These are phyloP conservation scores for Lacerta viridis DNA, from an alignment of 2,797 vertebrate species.

Conservation along the genomic window DNA sequence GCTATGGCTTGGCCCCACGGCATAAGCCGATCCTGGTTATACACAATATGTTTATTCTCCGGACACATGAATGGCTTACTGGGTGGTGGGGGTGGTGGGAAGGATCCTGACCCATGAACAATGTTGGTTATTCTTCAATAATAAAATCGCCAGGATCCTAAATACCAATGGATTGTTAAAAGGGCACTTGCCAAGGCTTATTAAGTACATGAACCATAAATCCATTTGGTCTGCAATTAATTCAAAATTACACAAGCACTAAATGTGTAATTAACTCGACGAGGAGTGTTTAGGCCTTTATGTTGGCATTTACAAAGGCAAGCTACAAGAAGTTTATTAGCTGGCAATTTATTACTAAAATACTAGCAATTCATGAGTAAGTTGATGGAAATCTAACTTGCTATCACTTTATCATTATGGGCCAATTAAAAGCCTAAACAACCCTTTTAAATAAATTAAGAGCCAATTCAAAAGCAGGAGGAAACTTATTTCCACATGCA, in stretches of 20 bases:
- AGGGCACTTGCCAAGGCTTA: conserved; percentile 84
- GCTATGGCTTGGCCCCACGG: too few species aligned
- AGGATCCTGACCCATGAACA: conserved; percentile 46
- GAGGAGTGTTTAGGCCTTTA: conserved; percentile 82
- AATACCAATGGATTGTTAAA: conserved; percentile 85
- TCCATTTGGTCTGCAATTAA: conserved; percentile 88
- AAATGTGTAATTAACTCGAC: conserved; percentile 87
- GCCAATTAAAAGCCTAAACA: conserved; percentile 77
- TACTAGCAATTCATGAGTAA: conserved; percentile 79
- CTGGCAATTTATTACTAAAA: conserved; percentile 84
- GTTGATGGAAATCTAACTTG: conserved; percentile 82
- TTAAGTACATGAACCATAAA: conserved; percentile 88
- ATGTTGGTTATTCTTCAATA: conserved; percentile 73
- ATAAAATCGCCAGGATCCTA: conserved; percentile 75
- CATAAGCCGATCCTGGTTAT: too few species aligned
- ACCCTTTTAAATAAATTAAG: conserved; percentile 74
- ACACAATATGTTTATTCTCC: background rate
- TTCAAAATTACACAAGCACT: conserved; percentile 87
- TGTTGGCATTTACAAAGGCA: conserved; percentile 85
- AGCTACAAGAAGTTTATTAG: conserved; percentile 84
- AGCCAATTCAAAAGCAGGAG: conserved; percentile 51
- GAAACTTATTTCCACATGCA: background rate
- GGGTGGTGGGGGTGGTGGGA: conserved; percentile 30
- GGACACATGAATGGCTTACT: conserved; percentile 18
- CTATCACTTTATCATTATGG: conserved; percentile 73